These are phyloP conservation scores for Microctenopoma steveboyesi DNA, from an alignment of 2,797 vertebrate genomes.

Conservation along the genomic window DNA sequence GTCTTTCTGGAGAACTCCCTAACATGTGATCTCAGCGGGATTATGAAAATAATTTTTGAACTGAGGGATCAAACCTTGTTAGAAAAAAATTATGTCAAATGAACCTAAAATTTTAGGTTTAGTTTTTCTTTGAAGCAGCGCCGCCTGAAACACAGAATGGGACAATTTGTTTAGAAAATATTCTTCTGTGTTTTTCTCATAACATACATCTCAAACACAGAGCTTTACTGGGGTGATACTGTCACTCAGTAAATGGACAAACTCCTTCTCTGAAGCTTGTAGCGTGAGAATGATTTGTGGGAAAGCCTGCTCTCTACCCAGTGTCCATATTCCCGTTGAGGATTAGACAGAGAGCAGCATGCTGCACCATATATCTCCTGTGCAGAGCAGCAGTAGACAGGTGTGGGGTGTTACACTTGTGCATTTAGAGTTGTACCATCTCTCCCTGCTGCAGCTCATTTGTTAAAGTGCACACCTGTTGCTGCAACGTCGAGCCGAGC, in stretches of 20 bases:
- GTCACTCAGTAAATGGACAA: not conserved
- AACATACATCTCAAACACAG: not conserved
- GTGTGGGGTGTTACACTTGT: conserved; percentile 23
- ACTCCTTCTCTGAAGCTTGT: not conserved
- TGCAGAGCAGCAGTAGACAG: conserved; percentile 12
- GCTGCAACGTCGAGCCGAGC: not conserved
- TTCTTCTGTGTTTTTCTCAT: not conserved
- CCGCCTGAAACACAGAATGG: conserved; percentile 2
- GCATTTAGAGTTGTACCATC: too few relatives aligned
- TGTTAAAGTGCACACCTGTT: conserved; percentile 37
- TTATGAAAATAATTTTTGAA: not conserved
- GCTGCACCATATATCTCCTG: not conserved
- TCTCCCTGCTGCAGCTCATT: conserved; percentile 14
- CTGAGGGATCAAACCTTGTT: not conserved
- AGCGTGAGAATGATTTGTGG: not conserved
- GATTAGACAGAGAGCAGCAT: conserved; percentile 1
- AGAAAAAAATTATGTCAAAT: not conserved
- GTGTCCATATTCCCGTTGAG: conserved; percentile 4
- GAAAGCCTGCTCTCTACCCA: not conserved
- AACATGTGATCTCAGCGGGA: not conserved
- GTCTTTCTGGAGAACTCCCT: not conserved
- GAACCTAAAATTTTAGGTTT: not conserved
- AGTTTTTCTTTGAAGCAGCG: not conserved
- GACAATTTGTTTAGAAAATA: conserved; percentile 11
- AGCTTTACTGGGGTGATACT: not conserved